Evolutionary conservation across 2,113 vertebrate genomes (phyloP), one percentile per base, ranked within the genome.

Genomic region (Myotis brandtii): DNA sequence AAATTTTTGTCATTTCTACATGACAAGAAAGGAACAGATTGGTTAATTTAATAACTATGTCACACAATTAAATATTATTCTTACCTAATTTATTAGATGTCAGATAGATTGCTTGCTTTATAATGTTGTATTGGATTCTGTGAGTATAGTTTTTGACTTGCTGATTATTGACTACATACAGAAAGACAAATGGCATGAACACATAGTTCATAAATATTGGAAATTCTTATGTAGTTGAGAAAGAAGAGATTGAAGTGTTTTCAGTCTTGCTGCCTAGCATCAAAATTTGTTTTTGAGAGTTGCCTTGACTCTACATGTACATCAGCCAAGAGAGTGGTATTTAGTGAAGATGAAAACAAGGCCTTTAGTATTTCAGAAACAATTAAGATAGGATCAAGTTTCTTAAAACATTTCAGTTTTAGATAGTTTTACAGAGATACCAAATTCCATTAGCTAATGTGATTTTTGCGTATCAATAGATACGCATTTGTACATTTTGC

Each of bases 171-270:
- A 50, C 32, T 91, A 50, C 64, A 23, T 76, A 76, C 9, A 32
- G 90, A 70, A 43, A 72, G 86, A 75, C 30, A 90, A 77, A 70
- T 56, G 64, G 70, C 48, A 90, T 40, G 23, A 46, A 43, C 21
- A 46, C 9, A 32, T 88, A 52, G 27, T 82, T 66, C 69, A 62
- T 64, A 81, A 89, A 77, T 56, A 46, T 10, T 85, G 50, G 30
- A 86, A 40, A 37, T 92, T 85, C 80, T 72, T 82, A 64, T 34
- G 12, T 86, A 56, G 34, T n/a, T 86, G 86, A 93, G 83, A 93
- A 94, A 70, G 56, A 89, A 52, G 79, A 84, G 27, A 52, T 18
- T 82, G 89, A 91, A 75, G 54, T 95, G 23, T 43, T 59, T 86
- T 77, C 37, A 77, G 18, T 32, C 40, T 89, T 89, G 73, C 66